phyloP scores from a whole-genome alignment of 1,140 invertebrate genomes.

The Drosophila bipectinata region DNA sequence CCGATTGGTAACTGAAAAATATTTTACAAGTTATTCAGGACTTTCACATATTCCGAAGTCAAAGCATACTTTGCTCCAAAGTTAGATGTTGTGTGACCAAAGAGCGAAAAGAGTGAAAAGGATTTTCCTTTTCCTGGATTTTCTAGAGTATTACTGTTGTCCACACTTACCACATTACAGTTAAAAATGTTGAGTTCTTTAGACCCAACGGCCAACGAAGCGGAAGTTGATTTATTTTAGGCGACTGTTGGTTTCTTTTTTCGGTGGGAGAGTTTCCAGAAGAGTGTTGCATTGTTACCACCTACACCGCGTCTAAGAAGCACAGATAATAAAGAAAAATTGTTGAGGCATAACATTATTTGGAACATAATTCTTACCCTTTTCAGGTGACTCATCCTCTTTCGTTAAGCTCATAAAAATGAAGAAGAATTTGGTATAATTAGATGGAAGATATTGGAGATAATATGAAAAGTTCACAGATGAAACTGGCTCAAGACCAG shows the following conservation, averaged over 20 bases:
- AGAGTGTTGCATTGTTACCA: conserved; percentile 74
- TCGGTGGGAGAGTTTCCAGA: conserved; percentile 70
- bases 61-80: neutral
- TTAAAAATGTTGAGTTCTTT: conserved; percentile 21
- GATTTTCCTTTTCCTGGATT: neutral
- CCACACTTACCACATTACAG: neutral
- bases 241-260: conserved; percentile 19
- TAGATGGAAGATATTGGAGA: conserved; percentile 18
- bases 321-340: conserved; percentile 54
- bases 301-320: conserved; percentile 32
- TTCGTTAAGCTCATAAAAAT: conserved; percentile 60
- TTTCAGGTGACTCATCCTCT: conserved; percentile 15
- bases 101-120: neutral
- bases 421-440: conserved; percentile 78
- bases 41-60: no score
- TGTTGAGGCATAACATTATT: conserved; percentile 72
- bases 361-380: conserved; percentile 26
- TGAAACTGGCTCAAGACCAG: conserved; percentile 18
- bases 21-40: no score
- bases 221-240: conserved; percentile 78
- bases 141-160: neutral
- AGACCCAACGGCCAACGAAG: conserved; percentile 47
- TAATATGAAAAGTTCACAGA: conserved; percentile 14
- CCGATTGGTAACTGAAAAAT: no score
- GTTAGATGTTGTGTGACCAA: neutral